Base-by-base conservation (phyloP, 2,888 invertebrate species). In the Cyclophora punctaria region DNA sequence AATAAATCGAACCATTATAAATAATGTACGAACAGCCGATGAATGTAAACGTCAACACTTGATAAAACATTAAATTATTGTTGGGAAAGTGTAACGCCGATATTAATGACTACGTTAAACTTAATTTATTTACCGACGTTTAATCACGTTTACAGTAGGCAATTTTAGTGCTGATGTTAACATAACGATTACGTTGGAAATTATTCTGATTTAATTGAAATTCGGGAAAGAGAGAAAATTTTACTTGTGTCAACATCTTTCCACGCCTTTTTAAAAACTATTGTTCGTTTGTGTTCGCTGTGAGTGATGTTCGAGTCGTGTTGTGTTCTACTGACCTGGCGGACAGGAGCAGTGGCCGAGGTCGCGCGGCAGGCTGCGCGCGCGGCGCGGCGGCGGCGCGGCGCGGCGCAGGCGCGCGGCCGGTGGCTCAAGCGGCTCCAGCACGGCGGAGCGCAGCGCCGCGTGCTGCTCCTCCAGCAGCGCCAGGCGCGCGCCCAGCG, bases 291-390 rank as follows among this genome's bases (percentile, higher is more conserved):
- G 47, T 49, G 46, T 34, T 50, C 47, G 42, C 40, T 41, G n/a
- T 7, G 48, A 44, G 46, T 44, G 43, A 46, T 50, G 33, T 45
- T 48, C 48, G 34, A 51, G 49, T 33, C 5, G 37, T 37, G 37
- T 37, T 37, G 37, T 37, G 37, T 4, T 37, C 4, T 37, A 62
- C 75, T 66, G 56, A 93, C 93, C 93, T 93, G 93, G 89, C 77
- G 93, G 93, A 89, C 93, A 93, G 64, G 89, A 85, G 88, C 93
- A 94, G 80, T 93, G 92, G 7, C 90, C 86, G 47, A 90, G 90
- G 64, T 92, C 92, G 64, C 91, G 55, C 91, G 74, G 50, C 80
- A 67, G 3, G 78, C 66, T 48, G 84, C 67, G 84, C 84, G 69
- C 72, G 47, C 48, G 59, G 2, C 73, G 66, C 3, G 80, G 78